These are phyloP conservation scores for Tetheella fluctuosa DNA, from an alignment of 2,888 invertebrate genomes.

Conservation along the genomic window DNA sequence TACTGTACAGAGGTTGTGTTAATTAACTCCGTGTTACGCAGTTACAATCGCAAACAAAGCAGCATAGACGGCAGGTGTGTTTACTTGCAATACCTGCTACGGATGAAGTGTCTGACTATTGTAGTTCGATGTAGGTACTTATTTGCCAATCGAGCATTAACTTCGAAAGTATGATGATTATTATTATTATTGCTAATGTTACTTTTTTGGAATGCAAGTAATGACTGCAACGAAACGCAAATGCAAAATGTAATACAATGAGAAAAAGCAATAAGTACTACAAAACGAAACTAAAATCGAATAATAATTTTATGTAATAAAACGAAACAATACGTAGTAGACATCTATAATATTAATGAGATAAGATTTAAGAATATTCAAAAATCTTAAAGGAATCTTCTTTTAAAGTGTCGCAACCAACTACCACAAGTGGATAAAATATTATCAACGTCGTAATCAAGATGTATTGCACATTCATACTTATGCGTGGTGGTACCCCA, in stretches of 20 bases:
- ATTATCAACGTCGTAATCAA: slow-evolving; percentile 5
- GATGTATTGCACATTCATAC: slow-evolving; percentile 9
- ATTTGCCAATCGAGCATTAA: background rate
- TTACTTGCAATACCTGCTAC: slow-evolving; percentile 28
- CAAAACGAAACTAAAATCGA: too few relatives aligned
- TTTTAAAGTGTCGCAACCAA: background rate
- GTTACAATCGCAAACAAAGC: slow-evolving; percentile 32
- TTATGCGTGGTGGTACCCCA: background rate
- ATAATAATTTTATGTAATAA: too few relatives aligned
- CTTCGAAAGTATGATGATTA: too few relatives aligned
- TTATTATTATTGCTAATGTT: too few relatives aligned
- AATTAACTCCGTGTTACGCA: slow-evolving; percentile 37
- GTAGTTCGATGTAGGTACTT: background rate
- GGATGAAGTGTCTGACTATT: slow-evolving; percentile 22
- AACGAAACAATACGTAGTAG: too few relatives aligned
- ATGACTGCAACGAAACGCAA: too few relatives aligned
- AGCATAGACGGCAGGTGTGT: slow-evolving; percentile 27
- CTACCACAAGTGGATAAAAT: background rate
- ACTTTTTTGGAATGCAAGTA: background rate
- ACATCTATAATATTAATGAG: too few relatives aligned
- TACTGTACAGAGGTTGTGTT: slow-evolving; percentile 23
- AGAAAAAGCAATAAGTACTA: too few relatives aligned
- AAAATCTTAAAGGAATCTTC: background rate
- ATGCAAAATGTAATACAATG: too few relatives aligned
- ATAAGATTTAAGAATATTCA: too few relatives aligned